phyloP scores from a whole-genome alignment of 2,888 invertebrate species.

The Polydesmus complanatus region DNA sequence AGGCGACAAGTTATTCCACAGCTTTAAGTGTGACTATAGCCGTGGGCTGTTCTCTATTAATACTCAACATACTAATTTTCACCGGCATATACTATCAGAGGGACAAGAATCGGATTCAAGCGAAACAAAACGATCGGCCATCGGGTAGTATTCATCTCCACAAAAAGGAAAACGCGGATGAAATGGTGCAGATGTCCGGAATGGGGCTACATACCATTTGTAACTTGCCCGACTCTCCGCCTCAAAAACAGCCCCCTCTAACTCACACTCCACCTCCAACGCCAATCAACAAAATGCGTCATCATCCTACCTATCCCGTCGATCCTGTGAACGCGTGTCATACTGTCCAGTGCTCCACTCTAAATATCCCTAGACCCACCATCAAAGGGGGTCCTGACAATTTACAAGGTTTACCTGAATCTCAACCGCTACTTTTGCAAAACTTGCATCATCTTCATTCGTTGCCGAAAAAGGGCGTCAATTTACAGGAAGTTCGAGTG shows the following conservation, averaged over 20 bases:
- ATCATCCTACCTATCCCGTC: slow-evolving; percentile 9
- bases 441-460: slow-evolving; percentile 14
- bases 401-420: slow-evolving; percentile 13
- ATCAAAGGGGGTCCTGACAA: slow-evolving; percentile 6
- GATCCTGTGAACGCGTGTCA: slow-evolving; percentile 4
- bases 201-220: slow-evolving; percentile 12
- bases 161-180: slow-evolving; percentile 17
- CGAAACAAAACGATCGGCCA: slow-evolving; percentile 16
- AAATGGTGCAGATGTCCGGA: not conserved
- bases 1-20: slow-evolving; percentile 49
- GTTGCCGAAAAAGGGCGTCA: slow-evolving; percentile 12
- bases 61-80: slow-evolving; percentile 82
- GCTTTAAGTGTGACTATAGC: slow-evolving; percentile 86
- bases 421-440: slow-evolving; percentile 19
- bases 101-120: slow-evolving; percentile 23
- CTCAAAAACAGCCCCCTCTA: slow-evolving; percentile 17
- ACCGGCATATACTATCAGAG: slow-evolving; percentile 84
- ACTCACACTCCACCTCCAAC: slow-evolving; percentile 18
- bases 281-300: slow-evolving; percentile 6
- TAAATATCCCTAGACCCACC: slow-evolving; percentile 15
- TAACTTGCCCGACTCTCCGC: slow-evolving; percentile 8
- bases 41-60: slow-evolving; percentile 80
- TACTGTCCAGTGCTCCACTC: not conserved
- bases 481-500: slow-evolving; percentile 19
- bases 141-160: slow-evolving; percentile 6